Conservation (phyloP, 2,797 vertebrate genomes). For the Sylvia borin region DNA sequence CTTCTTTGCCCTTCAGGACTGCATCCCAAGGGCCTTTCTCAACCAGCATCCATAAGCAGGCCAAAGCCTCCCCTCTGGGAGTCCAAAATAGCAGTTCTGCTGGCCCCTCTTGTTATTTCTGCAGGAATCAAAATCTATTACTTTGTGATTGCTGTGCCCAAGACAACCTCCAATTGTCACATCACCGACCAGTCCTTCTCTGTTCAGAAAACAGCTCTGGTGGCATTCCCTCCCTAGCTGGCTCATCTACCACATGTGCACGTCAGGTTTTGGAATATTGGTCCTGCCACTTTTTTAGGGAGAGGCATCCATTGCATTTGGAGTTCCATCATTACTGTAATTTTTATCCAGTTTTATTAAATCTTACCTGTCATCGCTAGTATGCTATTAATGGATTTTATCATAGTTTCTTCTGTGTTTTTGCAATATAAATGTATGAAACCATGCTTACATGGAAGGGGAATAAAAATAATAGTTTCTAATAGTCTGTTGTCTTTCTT, state of each 20-base stretch:
- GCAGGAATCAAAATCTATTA: not conserved
- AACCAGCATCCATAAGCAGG: not conserved
- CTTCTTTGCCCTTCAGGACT: not conserved
- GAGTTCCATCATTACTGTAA: not conserved
- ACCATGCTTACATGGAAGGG: not conserved
- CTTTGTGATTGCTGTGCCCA: not conserved
- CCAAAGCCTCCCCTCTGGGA: not conserved
- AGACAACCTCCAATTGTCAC: not conserved
- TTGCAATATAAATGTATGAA: not conserved
- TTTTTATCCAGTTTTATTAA: not conserved
- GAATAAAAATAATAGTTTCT: not conserved
- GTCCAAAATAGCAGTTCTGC: fast-evolving
- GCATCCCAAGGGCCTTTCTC: not conserved
- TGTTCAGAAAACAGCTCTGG: not conserved
- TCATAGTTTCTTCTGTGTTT: not conserved
- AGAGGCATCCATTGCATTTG: not conserved
- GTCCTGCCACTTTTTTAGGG: not conserved
- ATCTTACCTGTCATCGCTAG: not conserved
- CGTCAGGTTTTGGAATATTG: not conserved
- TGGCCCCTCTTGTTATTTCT: fast-evolving
- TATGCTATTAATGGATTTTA: not conserved
- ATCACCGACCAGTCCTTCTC: not conserved
- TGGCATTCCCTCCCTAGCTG: not conserved
- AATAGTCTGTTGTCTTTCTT: not conserved
- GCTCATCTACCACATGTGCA: not conserved